Evolutionary conservation across 2,888 invertebrate genomes (phyloP).

Genomic region (Epistrophella euchroma): DNA sequence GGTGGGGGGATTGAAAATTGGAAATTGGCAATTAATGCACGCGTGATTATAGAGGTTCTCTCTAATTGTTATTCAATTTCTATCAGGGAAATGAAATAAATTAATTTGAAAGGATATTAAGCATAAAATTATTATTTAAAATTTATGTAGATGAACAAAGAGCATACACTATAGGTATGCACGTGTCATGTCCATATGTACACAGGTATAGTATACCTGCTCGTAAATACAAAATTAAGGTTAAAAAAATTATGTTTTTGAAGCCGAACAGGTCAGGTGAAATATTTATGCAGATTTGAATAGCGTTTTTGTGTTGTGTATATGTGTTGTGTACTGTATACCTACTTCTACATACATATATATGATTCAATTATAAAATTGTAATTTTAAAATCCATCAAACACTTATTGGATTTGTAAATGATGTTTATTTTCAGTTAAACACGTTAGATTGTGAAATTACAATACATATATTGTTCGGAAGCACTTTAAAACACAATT

Average conservation of each 20-base stretch:
- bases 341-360: too few relatives aligned
- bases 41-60: slow-evolving; percentile 58
- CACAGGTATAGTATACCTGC: background rate
- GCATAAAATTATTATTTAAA: slow-evolving; percentile 70
- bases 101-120: slow-evolving; percentile 70
- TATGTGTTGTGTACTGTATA: background rate
- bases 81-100: slow-evolving; percentile 70
- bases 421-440: slow-evolving; percentile 27
- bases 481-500: background rate
- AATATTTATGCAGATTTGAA: slow-evolving; percentile 14
- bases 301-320: background rate
- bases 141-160: slow-evolving; percentile 47
- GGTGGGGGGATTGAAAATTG: slow-evolving; percentile 53
- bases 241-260: slow-evolving; percentile 16
- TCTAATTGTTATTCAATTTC: slow-evolving; percentile 73
- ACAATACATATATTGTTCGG: slow-evolving; percentile 4
- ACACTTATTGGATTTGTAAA: slow-evolving; percentile 10
- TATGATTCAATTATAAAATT: slow-evolving; percentile 15
- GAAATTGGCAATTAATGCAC: slow-evolving; percentile 70
- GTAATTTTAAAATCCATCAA: slow-evolving; percentile 14
- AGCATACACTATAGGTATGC: background rate
- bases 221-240: background rate
- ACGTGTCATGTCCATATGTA: background rate
- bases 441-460: slow-evolving; percentile 6
- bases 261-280: slow-evolving; percentile 43